Base-by-base conservation (phyloP, 2,113 vertebrate species). In the Poeciliopsis retropinna region DNA sequence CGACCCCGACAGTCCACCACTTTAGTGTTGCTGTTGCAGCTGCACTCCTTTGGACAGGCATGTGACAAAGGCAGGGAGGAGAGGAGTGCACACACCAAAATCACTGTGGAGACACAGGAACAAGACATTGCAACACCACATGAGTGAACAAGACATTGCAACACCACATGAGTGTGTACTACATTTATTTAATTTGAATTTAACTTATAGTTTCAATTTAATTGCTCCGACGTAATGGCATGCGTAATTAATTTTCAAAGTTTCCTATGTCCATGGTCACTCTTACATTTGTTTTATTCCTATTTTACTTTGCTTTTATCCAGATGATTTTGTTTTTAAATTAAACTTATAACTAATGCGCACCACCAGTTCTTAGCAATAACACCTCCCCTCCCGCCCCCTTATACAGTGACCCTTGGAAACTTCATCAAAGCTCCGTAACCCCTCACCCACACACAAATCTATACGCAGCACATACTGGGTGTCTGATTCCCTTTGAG, bases 1-100 rank as follows among this genome's bases (percentile, higher is more conserved):
- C 89, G 94, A 0, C 88, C 96, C 68, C 95, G 94, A 82, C 98
- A 99, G 91, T 98, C 97, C 78, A 97, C 96, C 63, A 92, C 94
- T 81, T 94, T 96, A 68, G 94, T 93, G 77, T 94, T 86, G 69
- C 80, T 75, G 72, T 96, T 87, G 90, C 98, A 99, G 4, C 60
- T 89, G 64, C 98, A 99, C 86, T 95, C 95, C 67, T 95, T 88
- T 0, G 97, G 98, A 86, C 97, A 99, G 74, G 94, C 73, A 0
- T 44, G 78, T 64, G 77, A 88, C 17, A 29, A n/a, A 5, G 83
- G 79, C 29, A 92, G 78, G 34, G 92, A 75, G 70, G 76, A 57
- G 51, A 92, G 87, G 39, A 92, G 92, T 77, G 80, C 81, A 78
- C 94, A 92, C 81, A 93, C 32, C 76, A 95, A 75, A 63, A 88